phyloP scores from a whole-genome alignment of 2,888 invertebrate species.

The Rhabditoides inermis region DNA sequence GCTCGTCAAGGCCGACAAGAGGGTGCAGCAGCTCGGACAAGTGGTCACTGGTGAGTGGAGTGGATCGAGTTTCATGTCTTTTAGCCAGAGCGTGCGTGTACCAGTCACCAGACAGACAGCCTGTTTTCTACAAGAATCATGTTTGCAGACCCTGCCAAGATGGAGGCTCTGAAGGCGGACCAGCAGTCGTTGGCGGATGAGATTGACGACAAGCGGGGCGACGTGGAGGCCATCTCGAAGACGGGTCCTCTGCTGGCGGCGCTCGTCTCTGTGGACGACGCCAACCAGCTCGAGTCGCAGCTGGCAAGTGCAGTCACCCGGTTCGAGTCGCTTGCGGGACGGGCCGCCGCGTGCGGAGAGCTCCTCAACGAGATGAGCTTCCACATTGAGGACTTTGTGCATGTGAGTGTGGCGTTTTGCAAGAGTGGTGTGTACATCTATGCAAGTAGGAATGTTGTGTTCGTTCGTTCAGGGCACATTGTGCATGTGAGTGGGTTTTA shows the following conservation, averaged over 20 bases:
- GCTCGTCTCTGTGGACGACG: constrained; percentile 54
- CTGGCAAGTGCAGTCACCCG: constrained; percentile 15
- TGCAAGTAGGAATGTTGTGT: neutral
- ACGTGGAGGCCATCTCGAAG: constrained; percentile 21
- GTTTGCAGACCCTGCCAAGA: constrained; percentile 58
- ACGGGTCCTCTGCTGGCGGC: constrained; percentile 19
- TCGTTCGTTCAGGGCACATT: too few species aligned
- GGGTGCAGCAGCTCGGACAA: neutral
- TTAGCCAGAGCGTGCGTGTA: neutral
- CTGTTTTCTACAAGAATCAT: neutral
- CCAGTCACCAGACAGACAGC: neutral
- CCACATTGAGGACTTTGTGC: constrained; percentile 16
- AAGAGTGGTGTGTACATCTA: neutral
- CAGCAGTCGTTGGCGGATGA: constrained; percentile 58
- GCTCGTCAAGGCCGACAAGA: constrained; percentile 71
- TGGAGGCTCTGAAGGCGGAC: constrained; percentile 77
- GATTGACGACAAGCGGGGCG: constrained; percentile 27
- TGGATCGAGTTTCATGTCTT: too few species aligned
- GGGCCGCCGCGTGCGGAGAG: constrained; percentile 23
- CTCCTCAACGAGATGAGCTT: constrained; percentile 24
- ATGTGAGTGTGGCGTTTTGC: constrained; percentile 1
- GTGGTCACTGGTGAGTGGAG: too few species aligned
- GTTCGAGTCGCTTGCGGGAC: constrained; percentile 21
- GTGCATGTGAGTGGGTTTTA: neutral
- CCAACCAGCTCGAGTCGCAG: constrained; percentile 58